These are phyloP conservation scores for Lethrus apterus DNA, from an alignment of 1,140 invertebrate species.

Conservation along the genomic window DNA sequence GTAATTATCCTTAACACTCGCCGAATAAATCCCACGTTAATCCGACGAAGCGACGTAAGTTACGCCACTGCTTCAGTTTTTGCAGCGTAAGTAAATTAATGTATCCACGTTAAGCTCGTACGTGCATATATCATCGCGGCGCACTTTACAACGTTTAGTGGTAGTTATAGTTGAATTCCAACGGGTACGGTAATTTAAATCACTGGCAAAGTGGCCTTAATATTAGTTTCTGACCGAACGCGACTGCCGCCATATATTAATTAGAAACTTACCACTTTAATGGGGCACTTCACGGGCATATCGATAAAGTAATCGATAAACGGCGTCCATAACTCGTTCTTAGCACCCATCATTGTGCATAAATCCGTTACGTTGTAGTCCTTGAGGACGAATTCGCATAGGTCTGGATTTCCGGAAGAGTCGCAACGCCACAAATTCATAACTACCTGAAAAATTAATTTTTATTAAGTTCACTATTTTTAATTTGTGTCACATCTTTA, in stretches of 20 bases:
- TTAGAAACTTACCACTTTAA: constrained; percentile 28
- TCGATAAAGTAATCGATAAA: constrained; percentile 25
- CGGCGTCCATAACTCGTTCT: constrained; percentile 26
- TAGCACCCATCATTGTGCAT: constrained; percentile 23
- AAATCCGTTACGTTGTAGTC: constrained; percentile 23
- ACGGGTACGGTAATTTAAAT: constrained; percentile 4
- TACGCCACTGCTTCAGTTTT: too few species aligned
- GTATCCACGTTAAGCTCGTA: too few species aligned
- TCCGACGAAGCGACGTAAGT: too few species aligned
- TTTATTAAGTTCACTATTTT: too few species aligned
- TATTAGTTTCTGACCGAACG: not conserved
- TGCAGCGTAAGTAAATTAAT: too few species aligned
- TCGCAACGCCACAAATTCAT: constrained; percentile 31
- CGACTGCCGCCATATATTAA: constrained; percentile 4
- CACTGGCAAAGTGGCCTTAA: constrained; percentile 7
- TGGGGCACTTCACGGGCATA: constrained; percentile 23
- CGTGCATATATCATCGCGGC: too few species aligned
- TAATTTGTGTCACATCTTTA: too few species aligned
- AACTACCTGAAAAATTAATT: not conserved
- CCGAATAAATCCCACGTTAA: too few species aligned
- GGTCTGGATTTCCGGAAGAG: constrained; percentile 26
- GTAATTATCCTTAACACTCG: too few species aligned
- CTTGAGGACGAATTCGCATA: constrained; percentile 30
- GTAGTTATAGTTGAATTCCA: constrained; percentile 8
- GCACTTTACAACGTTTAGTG: not conserved